phyloP scores from a whole-genome alignment of 2,888 invertebrate species.

The Harpalus rufipes region DNA sequence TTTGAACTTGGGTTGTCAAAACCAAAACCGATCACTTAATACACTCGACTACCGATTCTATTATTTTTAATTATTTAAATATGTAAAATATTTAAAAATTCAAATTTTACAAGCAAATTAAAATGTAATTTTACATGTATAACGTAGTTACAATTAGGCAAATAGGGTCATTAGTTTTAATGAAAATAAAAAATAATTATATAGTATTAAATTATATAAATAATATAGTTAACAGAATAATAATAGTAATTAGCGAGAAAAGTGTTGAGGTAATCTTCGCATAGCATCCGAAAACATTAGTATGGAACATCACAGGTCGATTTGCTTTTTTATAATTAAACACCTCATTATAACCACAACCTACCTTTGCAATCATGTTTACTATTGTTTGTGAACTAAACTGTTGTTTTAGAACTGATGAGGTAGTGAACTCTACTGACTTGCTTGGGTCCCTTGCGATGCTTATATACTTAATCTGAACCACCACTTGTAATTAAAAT shows the following conservation, averaged over 20 bases:
- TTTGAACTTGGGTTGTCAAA: no score
- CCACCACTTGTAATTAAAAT: conserved; percentile 59
- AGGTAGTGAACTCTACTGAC: conserved; percentile 61
- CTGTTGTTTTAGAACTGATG: conserved; percentile 54
- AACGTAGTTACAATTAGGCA: neutral
- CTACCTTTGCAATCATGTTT: conserved; percentile 63
- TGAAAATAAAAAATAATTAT: neutral
- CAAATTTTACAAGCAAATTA: neutral
- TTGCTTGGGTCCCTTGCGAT: conserved; percentile 34
- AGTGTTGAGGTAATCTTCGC: neutral
- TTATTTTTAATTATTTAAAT: no score
- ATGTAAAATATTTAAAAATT: no score
- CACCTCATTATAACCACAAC: conserved; percentile 11
- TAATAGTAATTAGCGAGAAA: conserved; percentile 20
- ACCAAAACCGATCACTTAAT: no score
- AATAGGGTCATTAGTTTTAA: conserved; percentile 2
- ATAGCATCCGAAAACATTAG: neutral
- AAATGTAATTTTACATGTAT: neutral
- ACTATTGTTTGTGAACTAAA: conserved; percentile 49
- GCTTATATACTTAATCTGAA: conserved; percentile 62
- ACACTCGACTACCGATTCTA: no score
- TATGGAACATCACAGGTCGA: conserved; percentile 5
- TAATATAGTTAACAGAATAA: neutral
- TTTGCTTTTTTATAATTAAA: neutral
- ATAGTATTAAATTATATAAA: neutral